Percentiles rank a stretch among this genome's conserved stretches.
phyloP scores from a whole-genome alignment of 2,113 vertebrate genomes.

The Coreoperca whiteheadi region DNA sequence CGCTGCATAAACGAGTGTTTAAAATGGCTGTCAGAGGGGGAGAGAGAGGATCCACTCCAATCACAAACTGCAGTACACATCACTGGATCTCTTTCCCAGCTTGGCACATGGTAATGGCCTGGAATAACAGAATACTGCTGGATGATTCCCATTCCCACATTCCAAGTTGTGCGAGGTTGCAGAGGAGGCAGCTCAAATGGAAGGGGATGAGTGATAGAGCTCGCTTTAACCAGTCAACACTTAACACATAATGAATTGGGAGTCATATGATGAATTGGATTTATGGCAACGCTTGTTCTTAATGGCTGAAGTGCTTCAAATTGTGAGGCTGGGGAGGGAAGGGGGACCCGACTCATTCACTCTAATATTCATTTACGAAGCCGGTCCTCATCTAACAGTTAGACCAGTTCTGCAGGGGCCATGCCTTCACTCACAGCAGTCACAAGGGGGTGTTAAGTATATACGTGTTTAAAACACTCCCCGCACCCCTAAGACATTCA shows the following conservation, averaged over 20 bases:
- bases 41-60: conserved; percentile 81
- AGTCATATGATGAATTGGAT: conserved; percentile 77
- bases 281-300: conserved; percentile 62
- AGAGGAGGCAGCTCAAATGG: conserved; percentile 60
- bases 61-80: conserved; percentile 82
- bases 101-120: conserved; percentile 82
- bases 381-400: conserved; percentile 78
- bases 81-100: conserved; percentile 77
- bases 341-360: conserved; percentile 49
- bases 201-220: conserved; percentile 75
- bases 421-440: conserved; percentile 72
- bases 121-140: conserved; percentile 79
- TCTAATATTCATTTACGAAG: conserved; percentile 80
- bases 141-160: conserved; percentile 74
- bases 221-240: conserved; percentile 83
- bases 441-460: conserved; percentile 81
- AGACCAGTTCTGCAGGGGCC: conserved; percentile 68
- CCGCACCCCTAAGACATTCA: conserved; percentile 84
- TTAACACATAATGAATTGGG: conserved; percentile 84
- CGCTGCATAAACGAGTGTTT: conserved; percentile 84
- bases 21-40: conserved; percentile 81
- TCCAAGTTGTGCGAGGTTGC: conserved; percentile 51
- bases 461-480: conserved; percentile 87
- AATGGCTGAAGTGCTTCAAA: conserved; percentile 74
- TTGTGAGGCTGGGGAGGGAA: conserved; percentile 46